These are phyloP conservation scores for Metaphire vulgaris DNA, from an alignment of 1,140 invertebrate species.

Conservation along the genomic window DNA sequence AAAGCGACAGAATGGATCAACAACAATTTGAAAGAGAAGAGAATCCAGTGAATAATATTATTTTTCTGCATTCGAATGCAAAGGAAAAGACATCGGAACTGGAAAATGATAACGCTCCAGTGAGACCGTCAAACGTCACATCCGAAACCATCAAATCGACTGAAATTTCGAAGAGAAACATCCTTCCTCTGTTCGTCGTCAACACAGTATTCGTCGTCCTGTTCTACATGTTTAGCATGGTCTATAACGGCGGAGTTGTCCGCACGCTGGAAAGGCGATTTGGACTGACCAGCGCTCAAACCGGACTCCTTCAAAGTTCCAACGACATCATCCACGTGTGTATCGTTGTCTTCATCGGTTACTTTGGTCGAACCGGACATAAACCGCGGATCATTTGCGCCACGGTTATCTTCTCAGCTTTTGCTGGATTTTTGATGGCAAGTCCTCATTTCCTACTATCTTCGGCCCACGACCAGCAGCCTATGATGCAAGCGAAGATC, in stretches of 20 bases:
- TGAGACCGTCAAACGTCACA: too few relatives aligned
- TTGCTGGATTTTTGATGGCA: constrained; percentile 40
- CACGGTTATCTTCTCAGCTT: constrained; percentile 35
- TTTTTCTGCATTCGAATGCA: too few relatives aligned
- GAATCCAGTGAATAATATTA: too few relatives aligned
- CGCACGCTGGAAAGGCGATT: constrained; percentile 24
- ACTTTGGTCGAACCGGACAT: constrained; percentile 37
- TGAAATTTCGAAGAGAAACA: neutral
- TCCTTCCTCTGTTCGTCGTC: constrained; percentile 14
- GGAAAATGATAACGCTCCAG: too few relatives aligned
- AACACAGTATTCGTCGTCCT: constrained; percentile 12
- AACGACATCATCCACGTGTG: constrained; percentile 43
- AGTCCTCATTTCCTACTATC: constrained; percentile 37
- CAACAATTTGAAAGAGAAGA: too few relatives aligned
- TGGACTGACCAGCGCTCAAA: constrained; percentile 40
- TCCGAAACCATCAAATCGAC: too few relatives aligned
- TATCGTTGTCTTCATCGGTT: constrained; percentile 37
- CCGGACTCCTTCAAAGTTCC: constrained; percentile 39
- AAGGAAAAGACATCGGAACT: too few relatives aligned
- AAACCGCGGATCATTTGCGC: constrained; percentile 38
- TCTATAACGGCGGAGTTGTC: constrained; percentile 18
- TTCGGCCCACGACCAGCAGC: constrained; percentile 2
- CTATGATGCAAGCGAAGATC: neutral
- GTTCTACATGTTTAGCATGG: constrained; percentile 19
- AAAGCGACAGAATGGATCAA: too few relatives aligned